Percentiles rank a stretch among this genome's conserved stretches.
Conservation (phyloP, 2,113 vertebrate species). For the Hiodon alosoides region DNA sequence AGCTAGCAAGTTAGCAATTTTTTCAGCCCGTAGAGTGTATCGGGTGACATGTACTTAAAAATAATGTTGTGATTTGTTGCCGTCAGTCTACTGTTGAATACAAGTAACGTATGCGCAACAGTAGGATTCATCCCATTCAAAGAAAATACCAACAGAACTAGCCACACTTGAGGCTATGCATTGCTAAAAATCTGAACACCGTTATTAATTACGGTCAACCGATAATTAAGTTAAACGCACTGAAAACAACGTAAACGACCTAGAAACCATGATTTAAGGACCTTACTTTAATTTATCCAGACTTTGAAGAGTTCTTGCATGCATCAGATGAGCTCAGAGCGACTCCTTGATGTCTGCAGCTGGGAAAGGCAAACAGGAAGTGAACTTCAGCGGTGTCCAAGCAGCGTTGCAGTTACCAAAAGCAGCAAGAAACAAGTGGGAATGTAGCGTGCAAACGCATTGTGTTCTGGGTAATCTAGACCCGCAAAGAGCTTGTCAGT, state of each 20-base stretch:
- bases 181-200: neutral
- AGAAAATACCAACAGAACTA: conserved; percentile 16
- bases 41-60: neutral
- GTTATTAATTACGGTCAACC: neutral
- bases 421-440: neutral
- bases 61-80: neutral
- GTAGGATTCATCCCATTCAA: conserved; percentile 16
- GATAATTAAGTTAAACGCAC: neutral
- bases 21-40: too few species aligned
- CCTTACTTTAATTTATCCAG: conserved; percentile 18
- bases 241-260: neutral
- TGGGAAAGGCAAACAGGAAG: conserved; percentile 30
- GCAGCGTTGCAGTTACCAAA: conserved; percentile 46
- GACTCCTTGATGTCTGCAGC: conserved; percentile 22
- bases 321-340: conserved; percentile 19
- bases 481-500: neutral
- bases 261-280: neutral
- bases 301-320: conserved; percentile 20
- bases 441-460: neutral
- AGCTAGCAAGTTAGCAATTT: neutral
- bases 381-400: conserved; percentile 35
- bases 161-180: conserved; percentile 1
- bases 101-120: conserved; percentile 20
- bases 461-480: neutral
- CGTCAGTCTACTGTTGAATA: neutral